Evolutionary conservation across 2,888 invertebrate genomes (phyloP).

Genomic region (Morpho helenor): DNA sequence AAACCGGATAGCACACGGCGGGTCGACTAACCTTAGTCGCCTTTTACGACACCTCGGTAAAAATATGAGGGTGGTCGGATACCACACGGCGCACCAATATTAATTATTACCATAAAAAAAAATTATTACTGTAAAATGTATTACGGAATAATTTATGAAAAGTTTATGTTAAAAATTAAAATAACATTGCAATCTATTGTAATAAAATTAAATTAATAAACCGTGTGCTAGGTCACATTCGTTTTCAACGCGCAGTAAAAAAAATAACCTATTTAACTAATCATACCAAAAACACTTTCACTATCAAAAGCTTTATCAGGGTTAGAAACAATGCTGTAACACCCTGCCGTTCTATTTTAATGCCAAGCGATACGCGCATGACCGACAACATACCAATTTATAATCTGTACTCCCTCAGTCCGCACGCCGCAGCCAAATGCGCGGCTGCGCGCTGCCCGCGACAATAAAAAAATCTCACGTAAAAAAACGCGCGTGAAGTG

Average conservation of each 20-base stretch:
- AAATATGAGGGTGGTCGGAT: too few species aligned
- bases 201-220: too few species aligned
- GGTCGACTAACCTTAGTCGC: too few species aligned
- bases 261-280: neutral
- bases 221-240: too few species aligned
- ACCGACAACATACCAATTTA: conserved; percentile 36
- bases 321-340: conserved; percentile 24
- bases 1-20: too few species aligned
- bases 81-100: too few species aligned
- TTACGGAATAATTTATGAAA: too few species aligned
- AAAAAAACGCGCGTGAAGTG: conserved; percentile 11
- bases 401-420: conserved; percentile 24
- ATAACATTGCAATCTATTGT: too few species aligned
- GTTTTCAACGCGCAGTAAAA: neutral
- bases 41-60: too few species aligned
- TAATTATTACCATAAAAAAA: too few species aligned
- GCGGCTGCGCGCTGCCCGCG: conserved; percentile 71
- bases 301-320: conserved; percentile 24
- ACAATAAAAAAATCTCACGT: conserved; percentile 18
- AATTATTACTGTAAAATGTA: too few species aligned
- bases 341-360: conserved; percentile 47
- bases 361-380: conserved; percentile 56
- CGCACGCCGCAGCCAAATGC: conserved; percentile 59
- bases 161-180: too few species aligned
- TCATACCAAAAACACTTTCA: conserved; percentile 18